phyloP scores from a whole-genome alignment of 2,888 invertebrate species.

The Aphrophora alni region DNA sequence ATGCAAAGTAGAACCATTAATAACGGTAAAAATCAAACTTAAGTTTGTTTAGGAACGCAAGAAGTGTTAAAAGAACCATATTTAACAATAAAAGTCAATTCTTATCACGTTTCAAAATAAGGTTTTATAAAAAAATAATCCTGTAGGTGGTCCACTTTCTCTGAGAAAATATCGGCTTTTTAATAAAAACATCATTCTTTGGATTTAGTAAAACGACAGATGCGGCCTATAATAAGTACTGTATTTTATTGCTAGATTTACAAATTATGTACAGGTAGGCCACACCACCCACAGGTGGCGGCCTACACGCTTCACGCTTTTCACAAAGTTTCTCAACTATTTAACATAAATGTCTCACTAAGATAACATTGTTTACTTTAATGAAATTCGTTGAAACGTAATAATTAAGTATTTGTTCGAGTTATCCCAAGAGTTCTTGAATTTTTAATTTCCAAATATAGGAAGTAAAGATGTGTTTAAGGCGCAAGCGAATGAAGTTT shows the following conservation, averaged over 20 bases:
- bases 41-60: not conserved
- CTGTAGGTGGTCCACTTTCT: not conserved
- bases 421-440: too few relatives aligned
- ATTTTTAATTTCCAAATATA: too few relatives aligned
- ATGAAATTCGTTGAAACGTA: too few relatives aligned
- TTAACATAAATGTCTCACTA: too few relatives aligned
- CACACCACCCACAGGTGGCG: not conserved
- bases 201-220: not conserved
- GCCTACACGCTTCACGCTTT: not conserved
- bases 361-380: too few relatives aligned
- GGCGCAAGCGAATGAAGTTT: too few relatives aligned
- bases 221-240: not conserved
- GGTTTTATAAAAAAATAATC: not conserved
- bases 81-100: not conserved
- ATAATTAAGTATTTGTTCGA: too few relatives aligned
- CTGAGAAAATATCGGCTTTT: not conserved
- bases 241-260: not conserved
- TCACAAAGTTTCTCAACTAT: too few relatives aligned
- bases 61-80: not conserved
- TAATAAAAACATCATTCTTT: not conserved
- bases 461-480: too few relatives aligned
- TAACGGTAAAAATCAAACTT: too few relatives aligned
- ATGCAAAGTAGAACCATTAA: too few relatives aligned
- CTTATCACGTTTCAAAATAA: not conserved
- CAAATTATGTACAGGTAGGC: not conserved